Evolutionary conservation across 2,113 vertebrate species (phyloP).

Genomic region (Spermophilus dauricus): DNA sequence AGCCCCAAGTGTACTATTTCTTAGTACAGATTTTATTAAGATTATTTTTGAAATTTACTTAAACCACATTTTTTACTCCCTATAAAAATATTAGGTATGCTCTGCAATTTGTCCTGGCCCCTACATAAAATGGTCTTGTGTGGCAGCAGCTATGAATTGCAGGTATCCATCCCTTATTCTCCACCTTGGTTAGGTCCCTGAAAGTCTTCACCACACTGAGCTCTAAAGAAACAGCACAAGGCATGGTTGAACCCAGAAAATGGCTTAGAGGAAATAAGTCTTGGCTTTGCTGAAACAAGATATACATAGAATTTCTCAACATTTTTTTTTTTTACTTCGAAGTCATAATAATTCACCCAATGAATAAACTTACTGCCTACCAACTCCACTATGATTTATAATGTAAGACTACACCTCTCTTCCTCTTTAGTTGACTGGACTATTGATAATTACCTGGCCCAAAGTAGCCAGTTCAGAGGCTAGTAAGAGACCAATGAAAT

Average conservation of each 20-base stretch:
- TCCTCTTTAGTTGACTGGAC: background rate
- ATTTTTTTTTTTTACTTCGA: background rate
- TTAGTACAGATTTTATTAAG: background rate
- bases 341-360: background rate
- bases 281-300: too few relatives aligned
- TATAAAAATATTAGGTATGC: background rate
- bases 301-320: background rate
- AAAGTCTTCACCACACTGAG: accelerated
- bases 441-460: background rate
- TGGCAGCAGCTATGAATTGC: accelerated
- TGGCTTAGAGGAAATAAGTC: background rate
- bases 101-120: accelerated
- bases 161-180: too few relatives aligned
- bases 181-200: too few relatives aligned
- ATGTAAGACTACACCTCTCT: accelerated
- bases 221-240: background rate
- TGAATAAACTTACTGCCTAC: too few relatives aligned
- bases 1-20: background rate
- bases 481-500: accelerated
- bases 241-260: background rate
- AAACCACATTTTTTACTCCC: background rate
- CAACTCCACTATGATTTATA: accelerated
- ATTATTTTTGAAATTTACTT: background rate
- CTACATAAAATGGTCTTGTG: background rate
- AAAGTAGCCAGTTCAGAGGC: background rate